Conservation (phyloP, 2,797 vertebrate genomes). For the Sorex maritimensis region DNA sequence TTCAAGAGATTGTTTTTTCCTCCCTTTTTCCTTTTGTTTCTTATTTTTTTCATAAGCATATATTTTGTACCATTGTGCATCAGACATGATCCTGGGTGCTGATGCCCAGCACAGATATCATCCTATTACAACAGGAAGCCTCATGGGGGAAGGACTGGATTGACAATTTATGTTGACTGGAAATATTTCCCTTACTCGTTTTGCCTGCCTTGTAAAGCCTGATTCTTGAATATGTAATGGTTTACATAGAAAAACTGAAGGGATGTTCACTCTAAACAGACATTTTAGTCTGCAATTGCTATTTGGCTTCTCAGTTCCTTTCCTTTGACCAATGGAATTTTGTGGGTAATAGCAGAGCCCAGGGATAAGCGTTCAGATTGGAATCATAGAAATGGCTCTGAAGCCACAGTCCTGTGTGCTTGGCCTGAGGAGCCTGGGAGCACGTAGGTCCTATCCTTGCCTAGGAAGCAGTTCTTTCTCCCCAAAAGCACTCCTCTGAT, state of each 20-base stretch:
- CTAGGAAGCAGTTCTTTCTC: neutral
- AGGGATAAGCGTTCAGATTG: neutral
- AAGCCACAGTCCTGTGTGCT: neutral
- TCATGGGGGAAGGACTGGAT: neutral
- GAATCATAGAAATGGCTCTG: constrained; percentile 41
- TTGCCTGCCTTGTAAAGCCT: neutral
- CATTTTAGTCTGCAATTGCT: neutral
- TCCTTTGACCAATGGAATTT: constrained; percentile 32
- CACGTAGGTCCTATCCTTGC: neutral
- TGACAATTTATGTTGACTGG: neutral
- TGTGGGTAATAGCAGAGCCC: constrained; percentile 4
- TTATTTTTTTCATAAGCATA: constrained; percentile 37
- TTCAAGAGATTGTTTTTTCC: constrained; percentile 31
- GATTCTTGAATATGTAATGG: neutral
- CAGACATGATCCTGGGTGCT: neutral
- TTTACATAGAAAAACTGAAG: constrained; percentile 4
- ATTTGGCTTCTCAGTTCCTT: constrained; percentile 1
- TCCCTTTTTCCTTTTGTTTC: neutral
- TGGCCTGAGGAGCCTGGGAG: neutral
- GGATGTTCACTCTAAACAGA: neutral
- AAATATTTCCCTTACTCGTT: neutral
- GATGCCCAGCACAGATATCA: neutral
- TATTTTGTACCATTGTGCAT: neutral
- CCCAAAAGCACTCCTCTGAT: neutral
- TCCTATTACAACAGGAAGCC: neutral